These are phyloP conservation scores for Dryobates pubescens DNA, from an alignment of 2,797 vertebrate genomes.

Conservation along the genomic window DNA sequence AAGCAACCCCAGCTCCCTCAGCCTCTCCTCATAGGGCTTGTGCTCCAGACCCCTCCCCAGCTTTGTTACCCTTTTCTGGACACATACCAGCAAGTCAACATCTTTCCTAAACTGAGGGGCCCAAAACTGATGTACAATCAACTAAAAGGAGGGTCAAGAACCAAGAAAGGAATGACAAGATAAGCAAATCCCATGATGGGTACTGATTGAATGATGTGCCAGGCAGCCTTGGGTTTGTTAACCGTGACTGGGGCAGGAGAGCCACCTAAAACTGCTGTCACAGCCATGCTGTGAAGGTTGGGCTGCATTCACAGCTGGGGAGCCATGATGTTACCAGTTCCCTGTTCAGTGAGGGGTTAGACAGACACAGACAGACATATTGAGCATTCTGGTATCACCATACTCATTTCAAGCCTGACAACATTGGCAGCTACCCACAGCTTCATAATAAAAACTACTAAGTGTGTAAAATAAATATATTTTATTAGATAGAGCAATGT, in stretches of 20 bases:
- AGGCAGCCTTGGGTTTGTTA: background rate
- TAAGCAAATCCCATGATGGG: background rate
- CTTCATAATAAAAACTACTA: no score
- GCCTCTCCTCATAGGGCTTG: no score
- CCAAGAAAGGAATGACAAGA: background rate
- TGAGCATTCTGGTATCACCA: background rate
- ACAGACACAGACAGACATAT: background rate
- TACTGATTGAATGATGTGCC: background rate
- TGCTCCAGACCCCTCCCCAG: no score
- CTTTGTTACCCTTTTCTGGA: no score
- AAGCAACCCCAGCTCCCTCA: no score
- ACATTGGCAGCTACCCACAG: no score
- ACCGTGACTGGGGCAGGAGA: background rate
- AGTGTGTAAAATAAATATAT: no score
- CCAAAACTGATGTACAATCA: background rate
- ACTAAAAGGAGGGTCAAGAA: background rate
- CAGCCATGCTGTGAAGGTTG: fast-evolving
- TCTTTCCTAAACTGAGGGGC: no score
- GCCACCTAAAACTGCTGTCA: background rate
- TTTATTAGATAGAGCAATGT: no score
- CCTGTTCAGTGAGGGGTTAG: background rate
- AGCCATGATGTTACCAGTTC: fast-evolving
- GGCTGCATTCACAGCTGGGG: fast-evolving
- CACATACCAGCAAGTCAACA: no score
- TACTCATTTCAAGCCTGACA: background rate